These are phyloP conservation scores for Parnassius glacialis DNA, from an alignment of 2,888 invertebrate species.

Conservation along the genomic window DNA sequence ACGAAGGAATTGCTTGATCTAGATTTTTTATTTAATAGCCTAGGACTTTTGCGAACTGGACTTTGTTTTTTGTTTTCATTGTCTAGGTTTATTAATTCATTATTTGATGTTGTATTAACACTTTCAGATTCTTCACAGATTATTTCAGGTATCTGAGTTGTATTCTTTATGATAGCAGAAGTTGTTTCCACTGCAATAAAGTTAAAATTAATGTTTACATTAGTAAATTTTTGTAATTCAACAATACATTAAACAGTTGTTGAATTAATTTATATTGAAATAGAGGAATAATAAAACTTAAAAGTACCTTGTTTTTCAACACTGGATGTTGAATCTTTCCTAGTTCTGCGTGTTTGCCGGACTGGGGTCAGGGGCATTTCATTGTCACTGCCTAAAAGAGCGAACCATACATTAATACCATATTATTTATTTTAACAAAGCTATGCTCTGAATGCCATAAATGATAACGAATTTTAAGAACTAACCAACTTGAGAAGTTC, in stretches of 20 bases:
- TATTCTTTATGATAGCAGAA: conserved; percentile 42
- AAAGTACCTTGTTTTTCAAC: conserved; percentile 60
- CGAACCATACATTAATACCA: not conserved
- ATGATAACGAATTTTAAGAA: conserved; percentile 12
- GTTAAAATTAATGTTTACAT: not conserved
- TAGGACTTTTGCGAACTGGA: conserved; percentile 37
- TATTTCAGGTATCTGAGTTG: conserved; percentile 38
- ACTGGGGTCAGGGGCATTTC: conserved; percentile 58
- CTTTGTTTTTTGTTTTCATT: conserved; percentile 30
- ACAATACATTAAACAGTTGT: conserved; percentile 7
- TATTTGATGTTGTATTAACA: conserved; percentile 33
- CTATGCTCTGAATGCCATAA: not conserved
- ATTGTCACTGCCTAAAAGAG: conserved; percentile 67
- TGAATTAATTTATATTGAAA: not conserved
- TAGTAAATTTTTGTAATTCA: not conserved
- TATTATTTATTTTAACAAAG: not conserved
- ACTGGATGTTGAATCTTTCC: conserved; percentile 63
- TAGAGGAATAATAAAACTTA: not conserved
- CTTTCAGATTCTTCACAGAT: conserved; percentile 57
- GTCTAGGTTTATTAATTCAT: conserved; percentile 25
- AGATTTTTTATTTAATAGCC: conserved; percentile 40
- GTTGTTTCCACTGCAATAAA: conserved; percentile 20
- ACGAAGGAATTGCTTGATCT: conserved; percentile 33
- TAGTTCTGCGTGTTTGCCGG: conserved; percentile 51
- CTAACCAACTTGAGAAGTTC: conserved; percentile 63